Evolutionary conservation across 2,888 invertebrate genomes (phyloP).

Genomic region (Cerceris rybyensis): DNA sequence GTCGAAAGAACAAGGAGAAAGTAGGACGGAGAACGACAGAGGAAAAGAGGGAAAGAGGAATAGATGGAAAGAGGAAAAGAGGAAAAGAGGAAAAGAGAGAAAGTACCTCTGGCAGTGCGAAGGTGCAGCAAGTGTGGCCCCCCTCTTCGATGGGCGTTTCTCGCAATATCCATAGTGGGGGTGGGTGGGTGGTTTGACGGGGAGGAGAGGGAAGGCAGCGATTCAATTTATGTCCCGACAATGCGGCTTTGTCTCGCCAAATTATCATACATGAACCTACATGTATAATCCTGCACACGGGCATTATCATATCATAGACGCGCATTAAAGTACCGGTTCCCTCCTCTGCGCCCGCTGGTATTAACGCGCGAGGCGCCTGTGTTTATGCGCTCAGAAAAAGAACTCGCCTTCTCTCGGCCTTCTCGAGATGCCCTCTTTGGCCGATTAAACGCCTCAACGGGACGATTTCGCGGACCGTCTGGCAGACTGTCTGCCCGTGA

Average conservation of each 20-base stretch:
- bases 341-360: slow-evolving; percentile 30
- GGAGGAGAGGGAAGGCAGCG: slow-evolving; percentile 50
- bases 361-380: slow-evolving; percentile 71
- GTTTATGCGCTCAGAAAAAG: slow-evolving; percentile 56
- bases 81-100: slow-evolving; percentile 24
- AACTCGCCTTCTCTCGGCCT: slow-evolving; percentile 23
- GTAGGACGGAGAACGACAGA: slow-evolving; percentile 7
- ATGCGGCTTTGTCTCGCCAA: slow-evolving; percentile 80
- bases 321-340: slow-evolving; percentile 71
- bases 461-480: slow-evolving; percentile 46
- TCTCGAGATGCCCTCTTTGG: slow-evolving; percentile 5
- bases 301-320: slow-evolving; percentile 77
- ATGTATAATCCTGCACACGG: slow-evolving; percentile 67
- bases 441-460: slow-evolving; percentile 53
- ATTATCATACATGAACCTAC: slow-evolving; percentile 79
- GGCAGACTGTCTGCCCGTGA: slow-evolving; percentile 16
- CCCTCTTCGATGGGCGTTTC: slow-evolving; percentile 57
- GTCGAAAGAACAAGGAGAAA: not conserved
- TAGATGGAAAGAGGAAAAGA: slow-evolving; percentile 23
- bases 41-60: slow-evolving; percentile 7
- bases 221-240: slow-evolving; percentile 79
- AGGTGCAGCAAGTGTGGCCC: slow-evolving; percentile 41
- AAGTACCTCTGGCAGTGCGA: slow-evolving; percentile 16
- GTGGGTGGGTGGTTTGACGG: slow-evolving; percentile 55
- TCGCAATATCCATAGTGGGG: slow-evolving; percentile 59